Conservation (phyloP, 2,113 vertebrate species). For the Onychostoma macrolepis region DNA sequence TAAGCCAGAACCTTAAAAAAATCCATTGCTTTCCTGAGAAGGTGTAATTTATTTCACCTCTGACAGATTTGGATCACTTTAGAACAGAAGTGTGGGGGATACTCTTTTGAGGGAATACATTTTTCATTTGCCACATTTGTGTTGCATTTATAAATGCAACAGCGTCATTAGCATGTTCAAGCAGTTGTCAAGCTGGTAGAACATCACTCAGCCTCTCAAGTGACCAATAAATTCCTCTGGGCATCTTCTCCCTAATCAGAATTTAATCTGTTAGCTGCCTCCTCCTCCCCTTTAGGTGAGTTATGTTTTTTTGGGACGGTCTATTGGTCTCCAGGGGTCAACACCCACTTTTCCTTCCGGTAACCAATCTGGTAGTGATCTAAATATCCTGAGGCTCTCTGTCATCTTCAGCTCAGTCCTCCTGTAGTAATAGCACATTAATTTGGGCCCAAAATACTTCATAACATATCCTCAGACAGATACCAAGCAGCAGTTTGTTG, state of each 20-base stretch:
- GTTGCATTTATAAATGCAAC: conserved; percentile 56
- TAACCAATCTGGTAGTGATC: conserved; percentile 78
- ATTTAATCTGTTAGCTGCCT: conserved; percentile 82
- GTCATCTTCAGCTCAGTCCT: conserved; percentile 81
- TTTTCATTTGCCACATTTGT: conserved; percentile 48
- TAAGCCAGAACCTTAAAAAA: background rate
- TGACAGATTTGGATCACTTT: conserved; percentile 44
- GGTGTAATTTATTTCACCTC: conserved; percentile 30
- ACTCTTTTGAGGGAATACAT: conserved; percentile 36
- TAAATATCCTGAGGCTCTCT: conserved; percentile 81
- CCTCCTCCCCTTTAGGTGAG: conserved; percentile 73
- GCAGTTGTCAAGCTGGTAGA: conserved; percentile 48
- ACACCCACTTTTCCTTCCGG: conserved; percentile 64
- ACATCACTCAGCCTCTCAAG: conserved; percentile 61
- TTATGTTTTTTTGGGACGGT: conserved; percentile 72
- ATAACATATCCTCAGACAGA: conserved; percentile 60
- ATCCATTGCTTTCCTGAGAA: conserved; percentile 17
- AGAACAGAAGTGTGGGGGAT: conserved; percentile 2
- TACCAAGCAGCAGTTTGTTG: conserved; percentile 72
- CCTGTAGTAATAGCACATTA: conserved; percentile 81
- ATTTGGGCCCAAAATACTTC: conserved; percentile 82
- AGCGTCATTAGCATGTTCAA: conserved; percentile 56
- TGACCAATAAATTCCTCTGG: conserved; percentile 62
- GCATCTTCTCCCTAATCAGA: conserved; percentile 75
- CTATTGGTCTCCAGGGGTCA: conserved; percentile 73